Conservation (phyloP, 2,797 vertebrate species). For the Podargus strigoides region DNA sequence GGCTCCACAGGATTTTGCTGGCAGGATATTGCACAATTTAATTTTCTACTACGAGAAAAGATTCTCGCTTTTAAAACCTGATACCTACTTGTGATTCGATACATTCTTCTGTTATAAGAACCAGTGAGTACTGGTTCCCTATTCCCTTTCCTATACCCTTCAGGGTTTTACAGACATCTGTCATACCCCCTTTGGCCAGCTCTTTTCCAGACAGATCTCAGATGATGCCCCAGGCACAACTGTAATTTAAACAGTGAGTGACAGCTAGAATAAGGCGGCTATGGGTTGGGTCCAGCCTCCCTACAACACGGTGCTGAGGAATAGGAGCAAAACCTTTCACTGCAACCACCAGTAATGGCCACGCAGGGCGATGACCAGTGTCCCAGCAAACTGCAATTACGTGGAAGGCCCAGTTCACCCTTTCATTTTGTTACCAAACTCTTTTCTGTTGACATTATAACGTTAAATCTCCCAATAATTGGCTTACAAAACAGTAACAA, state of each 20-base stretch:
- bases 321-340: neutral
- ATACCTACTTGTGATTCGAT: accelerated
- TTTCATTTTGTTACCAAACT: neutral
- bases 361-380: neutral
- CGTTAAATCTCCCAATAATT: neutral
- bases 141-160: neutral
- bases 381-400: neutral
- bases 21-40: neutral
- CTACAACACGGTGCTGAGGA: neutral
- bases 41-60: neutral
- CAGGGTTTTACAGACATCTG: conserved; percentile 1
- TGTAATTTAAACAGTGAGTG: neutral
- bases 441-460: neutral
- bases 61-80: neutral
- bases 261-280: neutral
- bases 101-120: neutral
- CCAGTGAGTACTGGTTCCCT: accelerated
- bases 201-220: conserved; percentile 5
- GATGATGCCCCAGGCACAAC: neutral
- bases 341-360: neutral
- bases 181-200: neutral
- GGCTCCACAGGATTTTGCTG: neutral
- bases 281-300: neutral
- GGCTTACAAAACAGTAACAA: neutral
- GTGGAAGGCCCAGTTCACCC: neutral